Conservation (phyloP, 2,113 vertebrate genomes). For the Ceratotherium simum region DNA sequence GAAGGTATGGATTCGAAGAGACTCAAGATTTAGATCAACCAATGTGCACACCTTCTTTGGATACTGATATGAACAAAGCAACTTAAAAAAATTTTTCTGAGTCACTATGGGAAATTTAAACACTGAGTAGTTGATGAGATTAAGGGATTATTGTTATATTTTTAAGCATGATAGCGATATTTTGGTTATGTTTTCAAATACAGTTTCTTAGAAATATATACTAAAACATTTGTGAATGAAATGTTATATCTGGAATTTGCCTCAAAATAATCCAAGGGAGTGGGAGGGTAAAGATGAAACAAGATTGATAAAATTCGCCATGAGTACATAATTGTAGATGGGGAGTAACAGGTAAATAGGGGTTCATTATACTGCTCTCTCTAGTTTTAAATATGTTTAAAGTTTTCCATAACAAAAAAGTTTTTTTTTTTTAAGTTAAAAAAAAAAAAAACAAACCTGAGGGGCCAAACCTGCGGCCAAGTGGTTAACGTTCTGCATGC, state of each 20-base stretch:
- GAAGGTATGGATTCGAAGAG: conserved; percentile 1
- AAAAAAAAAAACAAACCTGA: background rate
- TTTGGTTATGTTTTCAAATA: conserved; percentile 23
- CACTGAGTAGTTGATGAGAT: background rate
- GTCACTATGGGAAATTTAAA: conserved; percentile 24
- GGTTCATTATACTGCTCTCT: background rate
- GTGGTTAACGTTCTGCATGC: no score
- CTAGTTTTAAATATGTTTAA: conserved; percentile 40
- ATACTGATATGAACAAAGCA: background rate
- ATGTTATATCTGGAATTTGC: background rate
- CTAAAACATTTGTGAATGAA: conserved; percentile 35
- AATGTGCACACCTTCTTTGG: background rate
- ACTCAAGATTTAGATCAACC: conserved; percentile 19
- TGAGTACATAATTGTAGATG: background rate
- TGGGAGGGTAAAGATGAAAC: conserved; percentile 13
- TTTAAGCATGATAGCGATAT: conserved; percentile 20
- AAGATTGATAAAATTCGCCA: background rate
- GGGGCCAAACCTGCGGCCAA: no score
- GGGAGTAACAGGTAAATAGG: background rate
- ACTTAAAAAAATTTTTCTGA: background rate
- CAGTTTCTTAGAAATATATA: conserved; percentile 3
- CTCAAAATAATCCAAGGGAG: conserved; percentile 14
- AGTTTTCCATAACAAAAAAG: background rate
- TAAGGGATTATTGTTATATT: background rate
- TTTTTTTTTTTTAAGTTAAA: background rate